phyloP scores from a whole-genome alignment of 1,140 invertebrate genomes.

The Temnothorax longispinosus region DNA sequence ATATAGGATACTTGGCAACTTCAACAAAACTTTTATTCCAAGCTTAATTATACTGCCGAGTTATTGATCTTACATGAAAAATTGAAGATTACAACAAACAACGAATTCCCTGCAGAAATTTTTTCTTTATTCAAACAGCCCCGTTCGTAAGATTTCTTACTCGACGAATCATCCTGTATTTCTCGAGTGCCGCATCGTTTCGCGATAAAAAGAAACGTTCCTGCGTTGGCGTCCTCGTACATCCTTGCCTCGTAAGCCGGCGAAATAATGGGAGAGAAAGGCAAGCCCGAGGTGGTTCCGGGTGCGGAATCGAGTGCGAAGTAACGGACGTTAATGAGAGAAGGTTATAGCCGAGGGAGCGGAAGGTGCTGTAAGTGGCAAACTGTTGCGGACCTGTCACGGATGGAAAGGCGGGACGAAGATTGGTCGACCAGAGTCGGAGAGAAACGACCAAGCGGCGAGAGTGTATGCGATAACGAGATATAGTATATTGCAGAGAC shows the following conservation, averaged over 20 bases:
- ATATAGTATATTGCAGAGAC: background rate
- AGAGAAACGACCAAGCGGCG: conserved; percentile 44
- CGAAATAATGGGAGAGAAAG: conserved; percentile 54
- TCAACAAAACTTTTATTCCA: background rate
- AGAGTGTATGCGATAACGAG: conserved; percentile 37
- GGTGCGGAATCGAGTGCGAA: conserved; percentile 66
- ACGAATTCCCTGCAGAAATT: background rate
- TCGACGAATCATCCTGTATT: background rate
- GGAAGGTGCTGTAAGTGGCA: conserved; percentile 68
- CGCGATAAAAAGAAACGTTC: conserved; percentile 33
- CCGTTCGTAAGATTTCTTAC: background rate
- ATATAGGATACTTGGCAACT: background rate
- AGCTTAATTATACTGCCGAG: background rate
- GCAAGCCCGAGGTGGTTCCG: conserved; percentile 45
- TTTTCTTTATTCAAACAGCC: background rate
- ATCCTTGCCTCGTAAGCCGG: conserved; percentile 26
- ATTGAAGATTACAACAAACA: background rate
- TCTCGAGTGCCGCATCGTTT: background rate
- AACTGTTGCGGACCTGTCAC: conserved; percentile 68
- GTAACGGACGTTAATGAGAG: conserved; percentile 66
- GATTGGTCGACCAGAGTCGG: conserved; percentile 37
- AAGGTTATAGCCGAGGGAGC: conserved; percentile 50
- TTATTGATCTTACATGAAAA: background rate
- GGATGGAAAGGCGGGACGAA: conserved; percentile 52
- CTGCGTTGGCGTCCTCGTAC: conserved; percentile 2